phyloP scores from a whole-genome alignment of 2,113 vertebrate species.

The Ageneiosus marmoratus region DNA sequence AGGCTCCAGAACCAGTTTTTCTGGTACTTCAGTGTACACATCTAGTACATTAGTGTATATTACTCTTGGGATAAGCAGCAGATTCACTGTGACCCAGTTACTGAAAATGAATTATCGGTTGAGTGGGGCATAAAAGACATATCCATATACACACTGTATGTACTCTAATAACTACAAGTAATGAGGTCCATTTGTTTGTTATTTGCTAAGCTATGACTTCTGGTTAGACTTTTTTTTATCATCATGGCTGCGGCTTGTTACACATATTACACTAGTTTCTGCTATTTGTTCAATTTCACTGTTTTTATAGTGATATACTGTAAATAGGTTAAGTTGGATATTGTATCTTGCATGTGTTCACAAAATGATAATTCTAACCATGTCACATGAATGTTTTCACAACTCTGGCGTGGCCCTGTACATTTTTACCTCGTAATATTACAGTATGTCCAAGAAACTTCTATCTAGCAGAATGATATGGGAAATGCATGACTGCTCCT shows the following conservation, averaged over 20 bases:
- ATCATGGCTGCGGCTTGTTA: not conserved
- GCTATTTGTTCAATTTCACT: not conserved
- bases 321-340: not conserved
- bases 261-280: not conserved
- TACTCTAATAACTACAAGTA: too few relatives aligned
- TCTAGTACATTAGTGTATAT: too few relatives aligned
- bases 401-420: not conserved
- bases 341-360: not conserved
- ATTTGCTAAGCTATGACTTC: not conserved
- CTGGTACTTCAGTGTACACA: too few relatives aligned
- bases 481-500: not conserved
- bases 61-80: too few relatives aligned
- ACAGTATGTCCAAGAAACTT: not conserved
- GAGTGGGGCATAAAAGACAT: too few relatives aligned
- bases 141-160: too few relatives aligned
- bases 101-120: too few relatives aligned
- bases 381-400: not conserved
- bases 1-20: too few relatives aligned
- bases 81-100: too few relatives aligned
- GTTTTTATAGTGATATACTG: not conserved
- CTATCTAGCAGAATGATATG: not conserved
- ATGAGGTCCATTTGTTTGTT: too few relatives aligned
- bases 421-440: not conserved
- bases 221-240: not conserved
- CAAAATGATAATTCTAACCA: not conserved